Evolutionary conservation across 2,888 invertebrate species (phyloP), one percentile per base, ranked within the genome.

Genomic region (Agrochola lychnidis): DNA sequence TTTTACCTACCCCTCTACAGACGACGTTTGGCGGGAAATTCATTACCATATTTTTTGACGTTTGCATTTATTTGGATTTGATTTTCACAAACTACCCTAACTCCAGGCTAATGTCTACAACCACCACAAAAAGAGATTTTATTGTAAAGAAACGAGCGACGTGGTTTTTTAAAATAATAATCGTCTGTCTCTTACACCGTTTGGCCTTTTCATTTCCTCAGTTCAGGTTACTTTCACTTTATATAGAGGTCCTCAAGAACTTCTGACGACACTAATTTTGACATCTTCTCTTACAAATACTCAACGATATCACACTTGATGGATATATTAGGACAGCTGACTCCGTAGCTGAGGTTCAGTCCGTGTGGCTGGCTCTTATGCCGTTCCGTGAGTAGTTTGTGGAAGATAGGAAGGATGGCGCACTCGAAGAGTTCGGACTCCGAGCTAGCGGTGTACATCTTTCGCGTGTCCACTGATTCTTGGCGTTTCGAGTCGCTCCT

Each of bases 291-390:
- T 97, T 98, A 99, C 95, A 99, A 97, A 95, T 99, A 99, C 93
- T 99, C 99, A 89, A 99, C 99, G 91, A 99, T 99, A 97, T 99
- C 99, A 97, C 99, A 99, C 96, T 99, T 99, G 90, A 99, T 99
- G 82, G 99, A 99, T 96, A 99, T 99, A 97, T 99, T 99, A 48
- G 99, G 99, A 94, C 99, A 99, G 91, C 99, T 99, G 88, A 98
- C 98, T 75, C 99, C 98, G 87, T 98, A 98, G 51, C 97, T 97
- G 56, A 98, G 97, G 92, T 98, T 98, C 36, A 97, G 97, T 73
- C 97, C 97, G 72, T 97, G 97, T 9, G 97, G 97, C 87, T 97
- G 97, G 85, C 97, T 97, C 86, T 97, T 97, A 90, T 98, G 98
- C 83, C 98, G 97, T 91, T 99, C 98, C 5, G 98, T 98, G 70